Evolutionary conservation across 2,797 vertebrate genomes (phyloP).

Genomic region (Myripristis jacobus): DNA sequence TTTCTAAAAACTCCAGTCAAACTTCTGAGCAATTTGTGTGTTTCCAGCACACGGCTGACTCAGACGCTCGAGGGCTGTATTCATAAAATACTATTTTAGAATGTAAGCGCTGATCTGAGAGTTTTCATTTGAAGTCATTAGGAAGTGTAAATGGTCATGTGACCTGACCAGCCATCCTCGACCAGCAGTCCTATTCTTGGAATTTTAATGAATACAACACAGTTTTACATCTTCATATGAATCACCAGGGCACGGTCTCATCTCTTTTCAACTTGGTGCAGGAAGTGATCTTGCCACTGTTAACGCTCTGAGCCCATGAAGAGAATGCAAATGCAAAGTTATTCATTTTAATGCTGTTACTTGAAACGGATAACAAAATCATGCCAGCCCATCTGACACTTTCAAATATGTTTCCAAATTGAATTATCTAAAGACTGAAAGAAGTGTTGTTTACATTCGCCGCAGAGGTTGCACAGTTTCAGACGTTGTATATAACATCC

Average conservation of each 20-base stretch:
- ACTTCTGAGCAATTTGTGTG: conserved; percentile 26
- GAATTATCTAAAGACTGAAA: conserved; percentile 26
- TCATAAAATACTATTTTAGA: conserved; percentile 21
- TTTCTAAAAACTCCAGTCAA: conserved; percentile 18
- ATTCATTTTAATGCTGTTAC: too few species aligned
- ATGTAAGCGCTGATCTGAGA: conserved; percentile 11
- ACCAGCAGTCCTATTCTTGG: conserved; percentile 56
- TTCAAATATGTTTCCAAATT: conserved; percentile 39
- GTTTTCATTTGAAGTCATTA: conserved; percentile 25
- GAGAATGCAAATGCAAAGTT: too few species aligned
- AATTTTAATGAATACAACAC: conserved; percentile 55
- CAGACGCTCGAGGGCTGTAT: background rate
- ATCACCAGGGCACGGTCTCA: conserved; percentile 26
- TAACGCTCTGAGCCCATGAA: conserved; percentile 34
- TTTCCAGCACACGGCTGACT: background rate
- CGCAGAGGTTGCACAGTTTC: too few species aligned
- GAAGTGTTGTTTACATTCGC: conserved; percentile 37
- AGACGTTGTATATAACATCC: background rate
- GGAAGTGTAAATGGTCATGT: conserved; percentile 36
- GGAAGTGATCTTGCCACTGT: conserved; percentile 9
- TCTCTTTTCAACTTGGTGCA: too few species aligned
- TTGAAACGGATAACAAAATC: conserved; percentile 34
- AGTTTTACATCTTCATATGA: conserved; percentile 49
- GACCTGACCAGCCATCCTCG: conserved; percentile 28
- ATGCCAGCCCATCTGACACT: conserved; percentile 46